Percentiles rank a stretch among this genome's conserved stretches.
Conservation (phyloP, 2,888 invertebrate genomes). For the Oxyteleia sp. region DNA sequence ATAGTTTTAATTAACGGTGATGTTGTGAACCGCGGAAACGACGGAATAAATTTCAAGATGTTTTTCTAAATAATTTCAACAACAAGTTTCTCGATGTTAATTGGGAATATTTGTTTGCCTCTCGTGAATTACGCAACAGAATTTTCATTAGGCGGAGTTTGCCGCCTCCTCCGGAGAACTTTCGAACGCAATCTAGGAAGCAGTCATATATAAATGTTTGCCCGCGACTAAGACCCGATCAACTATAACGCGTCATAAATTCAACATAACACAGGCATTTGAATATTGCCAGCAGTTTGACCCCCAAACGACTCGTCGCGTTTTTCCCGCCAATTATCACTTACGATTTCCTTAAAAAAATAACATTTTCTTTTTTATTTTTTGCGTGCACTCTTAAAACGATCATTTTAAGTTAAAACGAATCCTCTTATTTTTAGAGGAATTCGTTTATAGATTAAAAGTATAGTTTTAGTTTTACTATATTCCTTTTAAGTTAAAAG, state of each 20-base stretch:
- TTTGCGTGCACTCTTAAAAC: no score
- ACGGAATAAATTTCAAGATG: conserved; percentile 45
- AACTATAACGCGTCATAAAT: conserved; percentile 30
- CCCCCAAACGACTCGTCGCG: not conserved
- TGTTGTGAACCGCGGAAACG: conserved; percentile 16
- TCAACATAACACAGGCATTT: conserved; percentile 33
- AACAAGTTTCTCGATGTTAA: conserved; percentile 56
- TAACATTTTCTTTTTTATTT: no score
- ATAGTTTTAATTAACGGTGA: conserved; percentile 36
- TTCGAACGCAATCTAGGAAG: conserved; percentile 71
- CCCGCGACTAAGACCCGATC: conserved; percentile 41
- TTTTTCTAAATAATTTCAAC: conserved; percentile 59
- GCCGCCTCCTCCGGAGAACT: conserved; percentile 69
- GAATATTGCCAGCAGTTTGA: conserved; percentile 11
- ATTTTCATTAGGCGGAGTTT: conserved; percentile 70
- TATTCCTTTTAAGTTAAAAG: no score
- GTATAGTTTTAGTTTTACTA: no score
- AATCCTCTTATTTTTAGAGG: no score
- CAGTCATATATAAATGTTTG: conserved; percentile 58
- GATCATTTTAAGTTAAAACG: no score
- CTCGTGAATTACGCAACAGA: conserved; percentile 68
- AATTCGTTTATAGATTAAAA: no score
- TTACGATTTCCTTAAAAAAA: no score
- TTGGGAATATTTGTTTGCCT: conserved; percentile 68
- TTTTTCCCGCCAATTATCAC: no score